Conservation (phyloP, 2,113 vertebrate species). For the Agapornis roseicollis region DNA sequence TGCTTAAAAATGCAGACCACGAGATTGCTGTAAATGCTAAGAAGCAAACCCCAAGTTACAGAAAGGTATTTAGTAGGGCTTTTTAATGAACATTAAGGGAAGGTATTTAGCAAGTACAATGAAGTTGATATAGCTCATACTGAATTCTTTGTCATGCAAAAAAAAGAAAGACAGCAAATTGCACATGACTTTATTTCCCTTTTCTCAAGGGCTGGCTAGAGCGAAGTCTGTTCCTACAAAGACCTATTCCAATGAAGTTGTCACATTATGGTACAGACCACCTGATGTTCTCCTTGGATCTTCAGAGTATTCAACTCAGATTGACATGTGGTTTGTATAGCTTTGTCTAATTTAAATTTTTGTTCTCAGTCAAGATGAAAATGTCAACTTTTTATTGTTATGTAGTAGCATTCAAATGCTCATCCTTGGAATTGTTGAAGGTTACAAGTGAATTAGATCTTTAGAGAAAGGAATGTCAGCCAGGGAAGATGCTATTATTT, state of each 20-base stretch:
- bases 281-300: conserved; percentile 95
- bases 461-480: neutral
- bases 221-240: conserved; percentile 97
- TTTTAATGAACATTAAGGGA: neutral
- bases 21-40: neutral
- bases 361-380: neutral
- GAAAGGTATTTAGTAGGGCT: neutral
- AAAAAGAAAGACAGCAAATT: neutral
- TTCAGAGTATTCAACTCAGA: conserved; percentile 96
- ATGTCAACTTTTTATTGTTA: neutral
- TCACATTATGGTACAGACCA: conserved; percentile 96
- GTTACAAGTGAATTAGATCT: neutral
- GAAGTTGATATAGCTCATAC: neutral
- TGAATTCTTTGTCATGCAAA: neutral
- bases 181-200: neutral
- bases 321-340: conserved; percentile 93
- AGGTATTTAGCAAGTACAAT: neutral
- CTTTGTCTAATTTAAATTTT: conserved; percentile 9
- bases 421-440: neutral
- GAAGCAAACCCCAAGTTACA: neutral
- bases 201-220: conserved; percentile 86
- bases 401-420: neutral
- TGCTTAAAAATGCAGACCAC: neutral
- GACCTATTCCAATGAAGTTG: conserved; percentile 97
- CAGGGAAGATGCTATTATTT: neutral